Evolutionary conservation across 2,113 vertebrate genomes (phyloP).

Genomic region (Daboia siamensis): DNA sequence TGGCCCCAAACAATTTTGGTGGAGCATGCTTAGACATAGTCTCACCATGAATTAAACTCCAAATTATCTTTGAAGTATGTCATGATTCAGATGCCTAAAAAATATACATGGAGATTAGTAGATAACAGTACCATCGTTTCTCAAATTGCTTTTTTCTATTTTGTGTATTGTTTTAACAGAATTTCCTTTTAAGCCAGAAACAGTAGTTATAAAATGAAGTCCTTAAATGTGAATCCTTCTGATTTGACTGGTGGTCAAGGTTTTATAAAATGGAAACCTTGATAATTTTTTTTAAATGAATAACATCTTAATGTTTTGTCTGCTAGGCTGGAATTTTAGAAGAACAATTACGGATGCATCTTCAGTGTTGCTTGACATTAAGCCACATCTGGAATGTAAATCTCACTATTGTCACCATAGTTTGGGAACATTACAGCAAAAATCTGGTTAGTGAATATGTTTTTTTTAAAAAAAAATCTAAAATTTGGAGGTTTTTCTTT

Average conservation of each 20-base stretch:
- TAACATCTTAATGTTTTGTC: slow-evolving; percentile 18
- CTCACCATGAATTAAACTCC: neutral
- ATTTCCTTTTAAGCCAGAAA: neutral
- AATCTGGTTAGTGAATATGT: slow-evolving; percentile 79
- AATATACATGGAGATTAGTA: neutral
- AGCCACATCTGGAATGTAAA: slow-evolving; percentile 85
- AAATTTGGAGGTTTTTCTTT: neutral
- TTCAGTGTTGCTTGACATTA: slow-evolving; percentile 89
- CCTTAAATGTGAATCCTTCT: neutral
- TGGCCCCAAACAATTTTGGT: neutral
- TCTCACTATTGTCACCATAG: slow-evolving; percentile 73
- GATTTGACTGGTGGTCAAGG: neutral
- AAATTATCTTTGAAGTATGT: neutral
- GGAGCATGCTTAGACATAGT: neutral
- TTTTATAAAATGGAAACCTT: neutral
- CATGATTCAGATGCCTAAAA: neutral
- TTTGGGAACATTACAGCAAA: slow-evolving; percentile 95
- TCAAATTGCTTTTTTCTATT: slow-evolving; percentile 29
- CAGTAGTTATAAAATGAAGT: neutral
- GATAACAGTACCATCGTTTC: neutral
- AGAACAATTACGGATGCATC: slow-evolving; percentile 89
- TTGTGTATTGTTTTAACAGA: neutral
- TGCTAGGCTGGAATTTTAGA: slow-evolving; percentile 73
- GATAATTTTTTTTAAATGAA: neutral
- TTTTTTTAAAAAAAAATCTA: neutral